Conservation (phyloP, 2,113 vertebrate genomes). For the Ciconia maguari region DNA sequence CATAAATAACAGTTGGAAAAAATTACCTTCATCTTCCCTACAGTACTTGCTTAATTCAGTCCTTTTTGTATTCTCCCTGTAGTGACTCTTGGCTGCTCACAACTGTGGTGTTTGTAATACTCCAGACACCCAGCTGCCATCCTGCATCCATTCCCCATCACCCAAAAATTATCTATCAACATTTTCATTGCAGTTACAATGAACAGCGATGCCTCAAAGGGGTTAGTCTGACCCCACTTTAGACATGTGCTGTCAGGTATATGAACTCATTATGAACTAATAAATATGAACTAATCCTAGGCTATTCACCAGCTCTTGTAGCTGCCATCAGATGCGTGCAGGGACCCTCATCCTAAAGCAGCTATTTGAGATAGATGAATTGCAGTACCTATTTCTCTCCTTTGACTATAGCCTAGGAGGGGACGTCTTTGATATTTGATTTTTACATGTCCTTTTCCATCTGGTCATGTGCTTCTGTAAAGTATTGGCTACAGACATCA, state of each 20-base stretch:
- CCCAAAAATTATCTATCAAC: neutral
- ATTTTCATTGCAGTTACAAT: neutral
- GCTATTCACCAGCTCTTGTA: neutral
- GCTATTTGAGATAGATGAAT: neutral
- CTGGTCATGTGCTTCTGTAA: neutral
- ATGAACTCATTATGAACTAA: neutral
- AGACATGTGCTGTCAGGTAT: rapidly evolving
- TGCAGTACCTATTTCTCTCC: neutral
- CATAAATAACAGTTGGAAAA: neutral
- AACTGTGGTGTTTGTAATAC: too few species aligned
- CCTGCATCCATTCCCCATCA: neutral
- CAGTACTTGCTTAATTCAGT: neutral
- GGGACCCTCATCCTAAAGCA: neutral
- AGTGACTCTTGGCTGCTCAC: neutral
- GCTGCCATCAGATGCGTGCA: rapidly evolving
- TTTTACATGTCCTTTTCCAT: neutral
- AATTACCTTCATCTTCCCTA: neutral
- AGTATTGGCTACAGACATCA: neutral
- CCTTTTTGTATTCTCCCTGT: neutral
- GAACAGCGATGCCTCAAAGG: neutral
- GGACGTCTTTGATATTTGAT: neutral
- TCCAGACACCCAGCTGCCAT: neutral
- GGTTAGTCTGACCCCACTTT: neutral
- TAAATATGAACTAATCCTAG: too few species aligned
- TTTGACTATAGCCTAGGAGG: neutral